Percentiles rank a stretch among this genome's conserved stretches.
Conservation (phyloP, 2,888 invertebrate species). For the Monopis laevigella region DNA sequence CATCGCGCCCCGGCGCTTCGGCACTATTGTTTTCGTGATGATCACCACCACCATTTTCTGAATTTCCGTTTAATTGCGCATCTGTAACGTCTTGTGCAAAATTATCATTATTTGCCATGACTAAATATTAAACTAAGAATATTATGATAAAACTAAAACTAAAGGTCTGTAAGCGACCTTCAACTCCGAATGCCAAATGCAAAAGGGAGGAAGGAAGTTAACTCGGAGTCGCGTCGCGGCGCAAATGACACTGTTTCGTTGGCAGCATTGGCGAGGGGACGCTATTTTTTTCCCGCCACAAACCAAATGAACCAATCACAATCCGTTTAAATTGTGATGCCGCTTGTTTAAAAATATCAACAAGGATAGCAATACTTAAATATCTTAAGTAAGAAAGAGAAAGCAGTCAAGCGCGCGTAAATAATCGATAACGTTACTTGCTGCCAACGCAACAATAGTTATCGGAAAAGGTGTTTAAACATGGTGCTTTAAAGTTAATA, state of each 20-base stretch:
- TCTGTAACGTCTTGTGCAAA: conserved; percentile 81
- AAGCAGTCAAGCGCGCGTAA: conserved; percentile 7
- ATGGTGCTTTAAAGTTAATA: no score
- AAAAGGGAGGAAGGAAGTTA: conserved; percentile 52
- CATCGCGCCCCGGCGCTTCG: conserved; percentile 81
- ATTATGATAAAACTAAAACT: conserved; percentile 54
- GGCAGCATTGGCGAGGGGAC: conserved; percentile 32
- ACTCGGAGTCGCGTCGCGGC: conserved; percentile 46
- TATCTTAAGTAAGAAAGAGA: conserved; percentile 1
- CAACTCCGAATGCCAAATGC: conserved; percentile 62
- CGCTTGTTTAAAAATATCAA: conserved; percentile 1
- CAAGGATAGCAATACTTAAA: not conserved
- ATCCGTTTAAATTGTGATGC: not conserved
- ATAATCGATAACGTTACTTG: no score
- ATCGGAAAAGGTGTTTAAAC: no score
- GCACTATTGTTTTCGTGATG: conserved; percentile 78
- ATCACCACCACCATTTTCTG: conserved; percentile 74
- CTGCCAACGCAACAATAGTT: no score
- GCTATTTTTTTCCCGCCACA: conserved; percentile 26
- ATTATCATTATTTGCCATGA: conserved; percentile 81
- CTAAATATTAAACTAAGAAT: conserved; percentile 66
- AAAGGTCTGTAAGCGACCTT: conserved; percentile 59
- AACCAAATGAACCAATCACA: conserved; percentile 10
- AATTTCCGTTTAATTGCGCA: conserved; percentile 71
- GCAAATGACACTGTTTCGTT: conserved; percentile 35